Evolutionary conservation across 2,888 invertebrate species (phyloP), one percentile per base, ranked within the genome.

Genomic region (Keiferia lycopersicella): DNA sequence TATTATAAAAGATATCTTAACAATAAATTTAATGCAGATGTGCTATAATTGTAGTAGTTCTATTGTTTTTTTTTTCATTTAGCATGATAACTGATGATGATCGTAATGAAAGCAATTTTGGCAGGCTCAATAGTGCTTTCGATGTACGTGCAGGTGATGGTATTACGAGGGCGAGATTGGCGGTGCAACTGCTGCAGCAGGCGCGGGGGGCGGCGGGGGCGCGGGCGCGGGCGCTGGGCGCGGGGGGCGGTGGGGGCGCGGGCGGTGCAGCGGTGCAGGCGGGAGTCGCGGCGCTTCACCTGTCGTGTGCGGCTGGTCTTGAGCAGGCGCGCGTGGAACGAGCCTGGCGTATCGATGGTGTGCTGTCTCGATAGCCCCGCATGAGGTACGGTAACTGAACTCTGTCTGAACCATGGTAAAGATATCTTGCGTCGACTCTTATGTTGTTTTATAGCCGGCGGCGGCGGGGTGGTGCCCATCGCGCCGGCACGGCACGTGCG

Each of bases 331-430:
- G 96, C 95, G 78, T 96, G 95, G 91, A 96, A 96, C 67, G 96
- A 96, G 84, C 96, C 94, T 79, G 97, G 97, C 71, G 97, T 96
- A 89, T 97, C 97, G 91, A 97, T 97, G 87, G 97, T 97, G 85
- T 97, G 97, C 86, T 97, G 97, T 64, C 97, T 94, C 67, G 96
- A 94, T 65, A 97, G 93, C 64, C 94, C 93, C 68, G 95, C 95
- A 86, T 96, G 96, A 63, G 94, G 93, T 75, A 94, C 93, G 78
- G 94, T 93, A 73, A 95, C 94, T 67, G 96, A 96, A 76, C 94
- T 94, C 87, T 97, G 96, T 63, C 97, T 93, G 88, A 97, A 97
- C 97, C 97, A 97, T 71, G 97, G 97, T 81, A 97, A 90, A 64
- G 97, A 97, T 76, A 97, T 97, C 88, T 97, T 97, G 78, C 97